Percentiles rank a stretch among this genome's conserved stretches.
Conservation (phyloP, 2,113 vertebrate species). For the Coregonus clupeaformis region DNA sequence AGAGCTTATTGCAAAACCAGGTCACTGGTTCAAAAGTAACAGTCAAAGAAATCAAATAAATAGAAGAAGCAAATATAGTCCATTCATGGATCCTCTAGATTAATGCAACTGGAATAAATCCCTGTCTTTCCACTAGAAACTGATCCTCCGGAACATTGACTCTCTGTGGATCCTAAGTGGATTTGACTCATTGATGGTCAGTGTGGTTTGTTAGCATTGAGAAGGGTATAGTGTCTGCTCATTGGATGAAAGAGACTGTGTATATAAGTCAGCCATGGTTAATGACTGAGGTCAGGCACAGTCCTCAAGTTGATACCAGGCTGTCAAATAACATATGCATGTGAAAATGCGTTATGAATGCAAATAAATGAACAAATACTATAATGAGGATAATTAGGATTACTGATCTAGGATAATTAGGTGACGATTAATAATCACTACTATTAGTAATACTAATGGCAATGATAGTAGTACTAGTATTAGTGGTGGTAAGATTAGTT, state of each 20-base stretch:
- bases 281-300: not conserved
- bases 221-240: conserved; percentile 2
- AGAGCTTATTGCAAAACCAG: conserved; percentile 59
- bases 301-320: no score
- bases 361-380: not conserved
- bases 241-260: conserved; percentile 13
- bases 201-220: conserved; percentile 21
- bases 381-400: no score
- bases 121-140: conserved; percentile 28
- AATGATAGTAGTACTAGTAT: not conserved
- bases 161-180: conserved; percentile 34
- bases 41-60: conserved; percentile 48
- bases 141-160: conserved; percentile 7
- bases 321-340: not conserved
- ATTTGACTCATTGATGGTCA: conserved; percentile 23
- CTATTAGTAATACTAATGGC: no score
- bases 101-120: conserved; percentile 43
- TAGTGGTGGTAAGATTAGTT: not conserved
- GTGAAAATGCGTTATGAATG: not conserved
- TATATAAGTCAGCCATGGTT: not conserved
- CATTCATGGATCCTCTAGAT: conserved; percentile 46
- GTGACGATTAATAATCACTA: no score
- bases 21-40: conserved; percentile 50
- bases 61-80: conserved; percentile 48
- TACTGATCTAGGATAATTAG: no score